A percentile compares a stretch with the other conserved stretches of the same genome.
Conservation (phyloP, 2,113 vertebrate species). For the Otolemur garnettii region DNA sequence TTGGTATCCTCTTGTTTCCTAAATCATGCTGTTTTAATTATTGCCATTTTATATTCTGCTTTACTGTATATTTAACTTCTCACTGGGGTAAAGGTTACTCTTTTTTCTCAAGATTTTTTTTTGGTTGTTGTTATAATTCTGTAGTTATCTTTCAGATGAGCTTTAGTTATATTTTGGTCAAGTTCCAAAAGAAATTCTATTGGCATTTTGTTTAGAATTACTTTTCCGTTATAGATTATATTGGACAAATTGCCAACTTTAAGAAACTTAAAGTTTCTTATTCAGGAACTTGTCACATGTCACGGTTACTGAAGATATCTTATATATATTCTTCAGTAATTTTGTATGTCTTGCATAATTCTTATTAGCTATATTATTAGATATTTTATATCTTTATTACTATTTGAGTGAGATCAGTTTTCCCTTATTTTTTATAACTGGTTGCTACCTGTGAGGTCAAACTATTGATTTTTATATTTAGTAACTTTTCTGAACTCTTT, state of each 20-base stretch:
- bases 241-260: not conserved
- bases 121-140: not conserved
- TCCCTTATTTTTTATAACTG: conserved; percentile 41
- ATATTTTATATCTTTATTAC: conserved; percentile 37
- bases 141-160: conserved; percentile 57
- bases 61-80: conserved; percentile 62
- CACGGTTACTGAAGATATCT: conserved; percentile 43
- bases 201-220: conserved; percentile 54
- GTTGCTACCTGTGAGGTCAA: conserved; percentile 16
- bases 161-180: conserved; percentile 62
- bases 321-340: conserved; percentile 35
- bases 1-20: conserved; percentile 12
- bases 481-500: conserved; percentile 58
- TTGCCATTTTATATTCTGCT: conserved; percentile 53
- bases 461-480: conserved; percentile 55
- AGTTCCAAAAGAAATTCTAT: conserved; percentile 31
- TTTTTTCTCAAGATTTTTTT: conserved; percentile 65
- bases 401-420: conserved; percentile 44
- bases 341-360: conserved; percentile 46
- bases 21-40: conserved; percentile 57
- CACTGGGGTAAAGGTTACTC: conserved; percentile 45
- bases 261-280: conserved; percentile 25
- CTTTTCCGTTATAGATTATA: conserved; percentile 53
- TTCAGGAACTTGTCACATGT: conserved; percentile 34
- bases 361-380: conserved; percentile 49